Conservation (phyloP, 37 sponge, comb jelly and placozoan species). For the Dysidea cf. avara region DNA sequence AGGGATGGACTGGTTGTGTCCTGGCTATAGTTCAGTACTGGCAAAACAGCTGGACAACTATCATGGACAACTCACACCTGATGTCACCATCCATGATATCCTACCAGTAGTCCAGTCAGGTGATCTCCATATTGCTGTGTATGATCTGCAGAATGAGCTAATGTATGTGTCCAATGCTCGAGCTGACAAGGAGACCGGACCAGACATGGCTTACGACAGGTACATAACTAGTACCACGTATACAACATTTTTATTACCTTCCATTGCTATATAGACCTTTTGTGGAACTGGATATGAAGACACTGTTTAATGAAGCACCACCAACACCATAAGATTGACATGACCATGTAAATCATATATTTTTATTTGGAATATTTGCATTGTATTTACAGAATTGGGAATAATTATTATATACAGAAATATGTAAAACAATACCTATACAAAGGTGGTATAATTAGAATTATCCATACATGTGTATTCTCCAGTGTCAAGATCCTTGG, state of each 20-base stretch:
- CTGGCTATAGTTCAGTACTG: conserved; percentile 70
- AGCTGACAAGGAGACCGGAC: conserved; percentile 65
- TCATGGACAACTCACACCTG: conserved; percentile 82
- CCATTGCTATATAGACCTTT: conserved; percentile 44
- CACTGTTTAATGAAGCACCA: conserved; percentile 44
- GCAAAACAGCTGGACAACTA: conserved; percentile 50
- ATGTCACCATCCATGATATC: conserved; percentile 64
- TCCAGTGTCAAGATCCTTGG: conserved; percentile 83
- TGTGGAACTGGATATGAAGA: conserved; percentile 44
- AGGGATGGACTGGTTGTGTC: conserved; percentile 95
- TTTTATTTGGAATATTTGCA: no score
- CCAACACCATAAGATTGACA: conserved; percentile 3
- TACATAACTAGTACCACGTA: background rate
- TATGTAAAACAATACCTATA: background rate
- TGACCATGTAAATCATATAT: no score
- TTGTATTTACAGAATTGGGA: background rate
- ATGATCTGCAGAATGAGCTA: conserved; percentile 51
- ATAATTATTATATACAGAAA: background rate
- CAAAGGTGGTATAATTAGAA: background rate
- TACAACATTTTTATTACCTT: background rate
- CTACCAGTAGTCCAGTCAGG: conserved; percentile 87
- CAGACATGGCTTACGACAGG: conserved; percentile 82
- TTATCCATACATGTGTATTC: conserved; percentile 63
- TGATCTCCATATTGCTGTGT: conserved; percentile 82
- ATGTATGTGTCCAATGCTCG: conserved; percentile 76